Base-by-base conservation (phyloP, 2,113 vertebrate species). In the Pomatostomus ruficeps region DNA sequence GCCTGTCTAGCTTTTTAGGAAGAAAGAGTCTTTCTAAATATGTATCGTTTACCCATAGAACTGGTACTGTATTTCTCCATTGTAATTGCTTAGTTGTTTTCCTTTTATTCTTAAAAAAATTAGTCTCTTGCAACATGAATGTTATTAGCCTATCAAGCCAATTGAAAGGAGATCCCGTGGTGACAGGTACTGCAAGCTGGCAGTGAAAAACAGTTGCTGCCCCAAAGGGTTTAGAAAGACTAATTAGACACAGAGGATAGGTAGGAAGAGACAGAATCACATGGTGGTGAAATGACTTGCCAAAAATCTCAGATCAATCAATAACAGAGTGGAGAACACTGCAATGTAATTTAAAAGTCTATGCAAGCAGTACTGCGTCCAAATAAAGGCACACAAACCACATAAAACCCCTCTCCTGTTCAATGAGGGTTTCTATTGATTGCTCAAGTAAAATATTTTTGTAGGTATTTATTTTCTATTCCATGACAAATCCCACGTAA, bases 381-480 rank as follows among this genome's bases (percentile, higher is more conserved):
- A 85, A 77, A 62, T 49, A 43, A 75, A 95, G 79, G 55, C 43
- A 55, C 6, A 40, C 4, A 55, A 92, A 54, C 65, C 72, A 35
- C 58, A 73, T 54, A 80, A 87, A 65, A 16, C 3, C n/a, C 7
- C 35, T 65, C 17, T 88, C n/a, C 6, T 58, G 35, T 88, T 96
- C 86, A 75, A 3, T n/a, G 20, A 89, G 51, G 11, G 43, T 93
- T 92, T 84, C 33, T 92, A 23, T 54, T 94, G 57, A 88, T 91
- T 63, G 23, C 36, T 74, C 2, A 3, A 91, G 35, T 95, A 81
- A 88, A 93, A 88, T 51, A 57, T 67, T 90, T 85, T 73, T 87
- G 46, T 80, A 74, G 70, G 42, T 57, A 51, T 85, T 96, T 78
- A 65, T 75, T 95, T 97, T 91, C 23, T 68, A 67, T 91, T 92